Percentiles rank a stretch among this genome's conserved stretches.
Evolutionary conservation across 2,888 invertebrate species (phyloP).

Genomic region (Stegophylla sp.): DNA sequence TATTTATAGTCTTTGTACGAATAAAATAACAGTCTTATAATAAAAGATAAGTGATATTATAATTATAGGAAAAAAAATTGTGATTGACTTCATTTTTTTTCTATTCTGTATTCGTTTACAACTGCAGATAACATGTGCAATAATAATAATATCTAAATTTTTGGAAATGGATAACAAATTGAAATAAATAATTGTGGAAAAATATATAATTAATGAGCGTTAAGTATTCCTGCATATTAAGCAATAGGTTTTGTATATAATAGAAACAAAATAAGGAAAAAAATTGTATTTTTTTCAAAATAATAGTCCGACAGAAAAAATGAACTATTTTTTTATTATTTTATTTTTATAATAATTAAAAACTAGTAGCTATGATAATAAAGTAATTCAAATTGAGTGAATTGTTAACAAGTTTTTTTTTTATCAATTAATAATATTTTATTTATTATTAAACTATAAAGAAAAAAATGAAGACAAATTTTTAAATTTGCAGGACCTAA

Average conservation of each 20-base stretch:
- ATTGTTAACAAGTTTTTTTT: conserved; percentile 52
- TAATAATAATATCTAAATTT: conserved; percentile 38
- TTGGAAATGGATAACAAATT: conserved; percentile 48
- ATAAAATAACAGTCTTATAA: conserved; percentile 59
- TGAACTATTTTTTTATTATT: conserved; percentile 15
- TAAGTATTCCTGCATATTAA: conserved; percentile 50
- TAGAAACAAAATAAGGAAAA: conserved; percentile 41
- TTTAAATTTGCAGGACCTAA: conserved; percentile 56
- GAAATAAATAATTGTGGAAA: conserved; percentile 46
- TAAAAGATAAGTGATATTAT: conserved; percentile 59
- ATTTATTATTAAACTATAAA: conserved; percentile 53
- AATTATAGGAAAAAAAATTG: conserved; percentile 56
- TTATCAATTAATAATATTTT: conserved; percentile 35
- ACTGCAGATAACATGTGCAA: conserved; percentile 55
- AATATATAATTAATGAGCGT: conserved; percentile 55
- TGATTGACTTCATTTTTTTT: conserved; percentile 56
- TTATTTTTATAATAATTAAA: conserved; percentile 44
- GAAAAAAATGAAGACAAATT: conserved; percentile 47
- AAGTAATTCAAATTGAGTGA: conserved; percentile 52
- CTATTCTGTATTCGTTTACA: conserved; percentile 49
- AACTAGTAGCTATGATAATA: conserved; percentile 55
- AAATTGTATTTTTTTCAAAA: conserved; percentile 15
- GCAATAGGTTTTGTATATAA: conserved; percentile 52
- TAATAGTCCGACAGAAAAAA: conserved; percentile 35
- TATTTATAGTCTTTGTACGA: conserved; percentile 58